Evolutionary conservation across 2,888 invertebrate species (phyloP).

Genomic region (Eumerus sabulonum): DNA sequence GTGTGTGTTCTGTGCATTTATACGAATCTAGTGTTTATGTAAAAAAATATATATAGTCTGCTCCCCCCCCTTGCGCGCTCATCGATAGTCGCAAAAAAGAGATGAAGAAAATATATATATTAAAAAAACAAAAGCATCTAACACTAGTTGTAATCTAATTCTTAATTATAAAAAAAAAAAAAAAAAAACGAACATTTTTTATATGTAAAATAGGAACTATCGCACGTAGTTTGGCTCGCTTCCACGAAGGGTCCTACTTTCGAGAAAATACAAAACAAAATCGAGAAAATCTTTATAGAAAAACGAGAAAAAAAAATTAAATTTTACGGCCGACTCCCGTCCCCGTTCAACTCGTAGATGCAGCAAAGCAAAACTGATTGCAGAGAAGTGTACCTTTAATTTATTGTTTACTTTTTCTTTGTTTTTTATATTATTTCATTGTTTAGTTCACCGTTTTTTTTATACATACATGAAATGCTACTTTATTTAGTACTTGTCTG

Average conservation of each 20-base stretch:
- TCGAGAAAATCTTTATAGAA: too few relatives aligned
- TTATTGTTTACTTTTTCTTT: slow-evolving; percentile 44
- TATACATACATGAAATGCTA: too few relatives aligned
- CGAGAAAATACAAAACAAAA: slow-evolving; percentile 5
- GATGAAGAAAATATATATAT: too few relatives aligned
- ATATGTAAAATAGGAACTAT: slow-evolving; percentile 24
- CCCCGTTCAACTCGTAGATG: slow-evolving; percentile 12
- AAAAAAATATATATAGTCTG: slow-evolving; percentile 5
- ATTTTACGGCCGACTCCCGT: too few relatives aligned
- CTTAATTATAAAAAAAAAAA: too few relatives aligned
- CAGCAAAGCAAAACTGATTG: slow-evolving; percentile 2
- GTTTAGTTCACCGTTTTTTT: slow-evolving; percentile 2
- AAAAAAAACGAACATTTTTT: too few relatives aligned
- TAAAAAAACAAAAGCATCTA: too few relatives aligned
- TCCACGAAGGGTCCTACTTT: slow-evolving; percentile 6
- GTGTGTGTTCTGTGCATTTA: slow-evolving; percentile 62
- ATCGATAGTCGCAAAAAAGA: too few relatives aligned
- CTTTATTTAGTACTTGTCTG: slow-evolving; percentile 36
- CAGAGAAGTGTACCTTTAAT: slow-evolving; percentile 49
- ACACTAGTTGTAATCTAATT: too few relatives aligned
- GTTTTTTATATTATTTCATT: slow-evolving; percentile 25
- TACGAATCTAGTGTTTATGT: slow-evolving; percentile 52
- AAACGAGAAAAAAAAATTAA: too few relatives aligned
- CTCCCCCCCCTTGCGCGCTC: too few relatives aligned
- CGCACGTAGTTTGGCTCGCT: slow-evolving; percentile 18